These are phyloP conservation scores for Excalfactoria chinensis DNA, from an alignment of 2,113 vertebrate genomes.

Conservation along the genomic window DNA sequence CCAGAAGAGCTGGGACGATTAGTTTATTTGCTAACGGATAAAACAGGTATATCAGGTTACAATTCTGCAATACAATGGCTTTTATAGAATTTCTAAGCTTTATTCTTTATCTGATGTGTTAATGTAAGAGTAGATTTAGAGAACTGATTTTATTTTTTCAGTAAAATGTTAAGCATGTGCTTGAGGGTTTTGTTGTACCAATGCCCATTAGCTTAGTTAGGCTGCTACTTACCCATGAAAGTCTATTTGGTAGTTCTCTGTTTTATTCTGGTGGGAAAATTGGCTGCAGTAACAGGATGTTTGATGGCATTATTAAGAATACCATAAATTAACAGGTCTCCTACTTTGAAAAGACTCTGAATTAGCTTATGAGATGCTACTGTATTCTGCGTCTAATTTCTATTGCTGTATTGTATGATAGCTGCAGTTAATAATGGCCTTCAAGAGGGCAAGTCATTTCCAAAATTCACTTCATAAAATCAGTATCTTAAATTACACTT, in stretches of 20 bases:
- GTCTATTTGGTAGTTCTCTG: neutral
- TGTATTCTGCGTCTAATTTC: neutral
- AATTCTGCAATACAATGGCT: slow-evolving; percentile 3
- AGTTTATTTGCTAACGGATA: slow-evolving; percentile 95
- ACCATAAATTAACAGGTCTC: neutral
- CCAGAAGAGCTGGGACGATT: slow-evolving; percentile 96
- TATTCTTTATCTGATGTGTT: neutral
- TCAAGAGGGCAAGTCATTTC: neutral
- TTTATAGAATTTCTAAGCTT: neutral
- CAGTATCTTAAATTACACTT: neutral
- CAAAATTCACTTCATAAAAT: neutral
- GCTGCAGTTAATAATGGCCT: neutral
- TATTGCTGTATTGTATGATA: neutral
- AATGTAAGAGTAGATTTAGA: neutral
- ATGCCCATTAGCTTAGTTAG: neutral
- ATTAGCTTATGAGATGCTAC: neutral
- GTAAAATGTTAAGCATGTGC: neutral
- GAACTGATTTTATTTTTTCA: neutral
- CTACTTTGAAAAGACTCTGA: neutral
- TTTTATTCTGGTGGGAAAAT: neutral
- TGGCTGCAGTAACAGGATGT: neutral
- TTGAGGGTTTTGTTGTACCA: neutral
- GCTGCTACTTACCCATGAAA: neutral
- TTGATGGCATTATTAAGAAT: neutral
- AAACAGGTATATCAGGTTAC: slow-evolving; percentile 86